phyloP scores from a whole-genome alignment of 2,113 vertebrate species.

The Mustelus asterias region DNA sequence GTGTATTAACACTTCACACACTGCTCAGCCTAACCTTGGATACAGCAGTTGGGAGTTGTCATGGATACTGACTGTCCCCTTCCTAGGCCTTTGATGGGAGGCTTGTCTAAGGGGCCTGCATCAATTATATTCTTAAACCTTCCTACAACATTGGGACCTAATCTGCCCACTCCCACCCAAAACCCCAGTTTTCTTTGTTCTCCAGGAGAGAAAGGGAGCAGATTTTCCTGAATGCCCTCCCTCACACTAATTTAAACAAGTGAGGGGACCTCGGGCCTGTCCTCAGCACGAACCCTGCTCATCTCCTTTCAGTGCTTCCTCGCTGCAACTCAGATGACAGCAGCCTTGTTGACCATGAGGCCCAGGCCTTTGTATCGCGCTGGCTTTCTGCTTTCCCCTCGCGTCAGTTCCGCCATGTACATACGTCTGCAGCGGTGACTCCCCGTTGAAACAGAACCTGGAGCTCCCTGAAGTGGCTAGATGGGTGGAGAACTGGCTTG shows the following conservation, averaged over 20 bases:
- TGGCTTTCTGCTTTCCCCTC: background rate
- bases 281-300: background rate
- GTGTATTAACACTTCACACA: constrained; percentile 37
- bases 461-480: background rate
- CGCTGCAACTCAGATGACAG: background rate
- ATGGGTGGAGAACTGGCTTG: too few relatives aligned
- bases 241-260: background rate
- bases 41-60: background rate
- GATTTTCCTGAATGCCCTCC: background rate
- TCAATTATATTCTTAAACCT: background rate
- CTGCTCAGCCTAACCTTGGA: background rate
- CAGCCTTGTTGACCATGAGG: background rate
- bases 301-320: background rate
- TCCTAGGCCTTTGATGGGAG: background rate
- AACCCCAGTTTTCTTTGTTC: background rate
- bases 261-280: background rate
- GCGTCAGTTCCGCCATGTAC: too few relatives aligned
- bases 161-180: too few relatives aligned
- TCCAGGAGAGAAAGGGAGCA: too few relatives aligned
- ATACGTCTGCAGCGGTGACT: background rate
- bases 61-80: background rate
- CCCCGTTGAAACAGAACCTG: background rate
- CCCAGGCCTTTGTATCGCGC: background rate
- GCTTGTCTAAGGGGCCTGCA: background rate
- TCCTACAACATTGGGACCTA: background rate